Base-by-base conservation (phyloP, 1,140 invertebrate genomes). In the Heliconius hewitsoni region DNA sequence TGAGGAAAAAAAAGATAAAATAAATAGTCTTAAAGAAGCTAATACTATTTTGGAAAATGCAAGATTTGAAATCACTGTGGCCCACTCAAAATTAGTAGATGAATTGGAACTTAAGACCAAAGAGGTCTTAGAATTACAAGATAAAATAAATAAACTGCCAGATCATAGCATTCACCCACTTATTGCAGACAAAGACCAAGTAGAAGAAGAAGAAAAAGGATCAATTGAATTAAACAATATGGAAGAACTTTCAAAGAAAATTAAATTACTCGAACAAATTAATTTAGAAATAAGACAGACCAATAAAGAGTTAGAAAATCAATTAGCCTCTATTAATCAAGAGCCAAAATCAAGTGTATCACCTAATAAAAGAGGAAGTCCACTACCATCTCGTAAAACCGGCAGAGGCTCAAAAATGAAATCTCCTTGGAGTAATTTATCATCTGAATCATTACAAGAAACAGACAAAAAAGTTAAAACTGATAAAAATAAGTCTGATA, bases 1-100 rank as follows among this genome's bases (percentile, higher is more conserved):
- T 8, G 92, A 95, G 83, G 93, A 95, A 82, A 96, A 96, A 90
- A 95, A 96, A 84, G 92, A 96, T 57, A 96, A 91, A 85, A 94
- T 95, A 83, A 87, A 81, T 83, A 91, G 90, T 82, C 89, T 96
- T 80, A 89, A 95, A 81, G 94, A 95, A 88, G 91, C 94, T 39
- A 95, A 95, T 86, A 87, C 90, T 71, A 94, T 95, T 73, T 87
- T 95, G 77, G 95, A 95, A 92, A 92, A 91, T 80, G 91, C 95
- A 66, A 88, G 95, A 75, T 96, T 96, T 93, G 95, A 96, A 88
- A 91, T 96, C 19, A 95, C 95, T 82, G 80, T 95, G 50, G 93
- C 93, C 74, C 95, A 96, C 93, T 95, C 95, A 34, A 95, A 95
- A 82, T 85, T 96, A 74, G 89, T 95, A 88, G 95, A 96, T 86